A percentile compares a stretch with the other conserved stretches of the same genome.
These are phyloP conservation scores for Silurus asotus DNA, from an alignment of 2,113 vertebrate genomes.

Conservation along the genomic window DNA sequence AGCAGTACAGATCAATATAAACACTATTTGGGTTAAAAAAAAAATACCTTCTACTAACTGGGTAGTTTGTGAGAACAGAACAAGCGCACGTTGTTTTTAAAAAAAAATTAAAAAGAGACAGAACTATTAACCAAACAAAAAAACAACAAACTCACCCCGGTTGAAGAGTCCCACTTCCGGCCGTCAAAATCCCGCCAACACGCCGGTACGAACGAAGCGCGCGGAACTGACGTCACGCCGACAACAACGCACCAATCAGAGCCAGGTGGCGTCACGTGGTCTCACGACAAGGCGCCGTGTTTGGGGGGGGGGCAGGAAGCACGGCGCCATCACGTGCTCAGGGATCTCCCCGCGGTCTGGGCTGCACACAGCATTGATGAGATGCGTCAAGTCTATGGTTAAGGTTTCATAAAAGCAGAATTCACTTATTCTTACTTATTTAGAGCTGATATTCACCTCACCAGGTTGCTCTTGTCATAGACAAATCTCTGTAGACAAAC, in stretches of 20 bases:
- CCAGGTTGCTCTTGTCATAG: no score
- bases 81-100: not conserved
- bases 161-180: not conserved
- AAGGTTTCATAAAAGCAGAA: no score
- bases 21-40: not conserved
- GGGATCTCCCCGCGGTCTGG: not conserved
- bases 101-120: not conserved
- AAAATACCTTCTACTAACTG: not conserved
- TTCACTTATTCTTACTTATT: no score
- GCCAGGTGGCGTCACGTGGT: not conserved
- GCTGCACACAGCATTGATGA: no score
- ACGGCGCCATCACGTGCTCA: conserved; percentile 19
- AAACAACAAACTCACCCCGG: not conserved
- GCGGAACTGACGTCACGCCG: conserved; percentile 34
- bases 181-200: conserved; percentile 48
- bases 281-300: accelerated
- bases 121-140: not conserved
- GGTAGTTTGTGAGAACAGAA: not conserved
- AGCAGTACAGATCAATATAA: not conserved
- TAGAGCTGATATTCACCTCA: no score
- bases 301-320: no score
- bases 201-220: conserved; percentile 27
- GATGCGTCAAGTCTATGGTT: no score
- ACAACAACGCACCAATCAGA: conserved; percentile 9
- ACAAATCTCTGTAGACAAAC: no score